Base-by-base conservation (phyloP, 2,113 vertebrate species). In the Elgaria multicarinata region DNA sequence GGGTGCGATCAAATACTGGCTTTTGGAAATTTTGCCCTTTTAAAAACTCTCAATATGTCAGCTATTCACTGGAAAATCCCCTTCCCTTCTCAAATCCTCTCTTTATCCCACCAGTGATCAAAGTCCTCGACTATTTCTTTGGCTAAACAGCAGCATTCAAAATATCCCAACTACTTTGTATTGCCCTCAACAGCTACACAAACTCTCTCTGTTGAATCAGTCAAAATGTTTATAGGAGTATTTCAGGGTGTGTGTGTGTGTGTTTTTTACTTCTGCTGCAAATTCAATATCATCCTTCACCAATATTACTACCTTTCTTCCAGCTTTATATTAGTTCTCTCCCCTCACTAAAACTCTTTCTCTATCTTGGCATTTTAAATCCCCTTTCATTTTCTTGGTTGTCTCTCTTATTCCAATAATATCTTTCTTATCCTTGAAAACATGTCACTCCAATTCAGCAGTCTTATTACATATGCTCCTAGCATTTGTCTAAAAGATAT, bases 351-450 rank as follows among this genome's bases (percentile, higher is more conserved):
- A 95, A 97, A 95, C 87, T 95, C 88, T 85, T 78, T 85, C 92
- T 87, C 83, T 94, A 94, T 95, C 95, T 94, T 94, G 95, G 93
- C 91, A 95, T 95, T 96, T 95, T 94, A 97, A 97, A 96, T 95
- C 94, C 93, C 89, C 90, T 90, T 94, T 96, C 90, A 80, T 96
- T 97, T 96, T 96, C 94, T 93, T 95, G 94, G 92, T 94, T 86
- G 90, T 96, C 94, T 95, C 95, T 95, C 95, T 92, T 94, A 96
- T 96, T 96, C 96, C 96, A 96, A 67, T 96, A 95, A 94, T 96
- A 96, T 97, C 95, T 96, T 93, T 94, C 95, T 96, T 96, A 95
- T 95, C 95, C 96, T 94, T 89, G 91, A 95, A 95, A 95, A 95
- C 95, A 95, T 93, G 93, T 95, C 94, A 91, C 94, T 96, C 94